Base-by-base conservation (phyloP, 2,797 vertebrate species). In the Notolepis coatsorum region DNA sequence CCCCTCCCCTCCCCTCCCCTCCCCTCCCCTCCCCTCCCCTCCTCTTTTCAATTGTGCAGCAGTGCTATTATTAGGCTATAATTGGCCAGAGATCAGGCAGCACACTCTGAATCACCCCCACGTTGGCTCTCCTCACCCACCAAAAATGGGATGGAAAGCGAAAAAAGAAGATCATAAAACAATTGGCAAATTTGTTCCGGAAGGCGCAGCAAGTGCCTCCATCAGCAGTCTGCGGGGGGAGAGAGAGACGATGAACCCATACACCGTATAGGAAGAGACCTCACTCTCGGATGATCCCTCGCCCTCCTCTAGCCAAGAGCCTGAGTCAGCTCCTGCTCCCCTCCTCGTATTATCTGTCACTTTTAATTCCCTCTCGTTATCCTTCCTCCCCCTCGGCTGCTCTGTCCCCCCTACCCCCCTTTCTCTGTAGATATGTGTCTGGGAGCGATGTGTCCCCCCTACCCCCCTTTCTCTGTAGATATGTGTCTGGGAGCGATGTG, bases 271-370 rank as follows among this genome's bases (percentile, higher is more conserved):
- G 65, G 65, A 71, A 48, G 60, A 37, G 65, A 79, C 50, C 12
- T 54, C 61, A 73, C 77, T n/a, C 81, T 78, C 77, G 70, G 80
- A 80, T 61, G 77, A 47, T 78, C 71, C 47, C 56, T 54, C 38
- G 39, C 56, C 66, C 56, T 3, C 18, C 68, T 63, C 52, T 45
- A 73, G 64, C 65, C 69, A 53, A 46, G 33, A 51, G 43, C 68
- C 76, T 84, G 77, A 87, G 73, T 91, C 88, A 88, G 85, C 87
- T 61, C 20, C 43, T 49, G 49, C 61, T 21, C 85, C 56, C 47
- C 56, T 79, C 63, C 62, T 73, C 71, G n/a, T n/a, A 78, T 86
- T 82, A 87, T 80, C 82, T 80, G 79, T 67, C 81, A 83, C 80
- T 87, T 88, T 80, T 78, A 71, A 87, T 86, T 72, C 66, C 62